Evolutionary conservation across 2,888 invertebrate genomes (phyloP), one percentile per base, ranked within the genome.

Genomic region (Dorcus parallelipipedus): DNA sequence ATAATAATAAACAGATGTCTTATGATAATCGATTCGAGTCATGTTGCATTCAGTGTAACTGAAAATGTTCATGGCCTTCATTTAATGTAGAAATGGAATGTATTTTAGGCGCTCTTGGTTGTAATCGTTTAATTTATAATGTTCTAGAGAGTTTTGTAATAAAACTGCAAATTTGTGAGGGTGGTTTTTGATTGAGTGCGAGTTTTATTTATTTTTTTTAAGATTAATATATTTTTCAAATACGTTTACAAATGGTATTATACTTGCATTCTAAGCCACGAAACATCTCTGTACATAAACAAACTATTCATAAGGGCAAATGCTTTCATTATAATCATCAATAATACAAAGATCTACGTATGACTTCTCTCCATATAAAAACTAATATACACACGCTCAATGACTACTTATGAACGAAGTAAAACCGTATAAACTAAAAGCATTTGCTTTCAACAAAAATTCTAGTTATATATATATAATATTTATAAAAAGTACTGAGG

Each of bases 201-300:
- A 33, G 26, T 33, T 33, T 33, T 7, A 33, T 33, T 33, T n/a
- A n/a, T 10, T 49, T 49, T 42, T 52, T 54, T 54, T 59, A 51
- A 56, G 65, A 73, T 69, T 73, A 72, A 71, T 74, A 71, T 74
- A 73, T 71, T 73, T 67, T 74, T 74, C 71, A 72, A 73, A 73
- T 75, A 73, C 71, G 75, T 75, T 76, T 74, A 76, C 73, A 76
- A 73, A 75, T 75, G 71, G 74, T 74, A 74, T 48, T 73, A 76
- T 74, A 74, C 68, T 75, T 69, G 70, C 71, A 70, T 71, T 69
- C 72, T 74, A 75, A 75, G 74, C 74, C 72, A 74, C 72, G 69
- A 75, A 75, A 73, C 70, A 72, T 71, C 73, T 73, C 72, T 74
- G 72, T 73, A 74, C 74, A 75, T 65, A 69, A 69, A 49, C 49